Evolutionary conservation across 2,888 invertebrate genomes (phyloP).

Genomic region (Oasisia sp.): DNA sequence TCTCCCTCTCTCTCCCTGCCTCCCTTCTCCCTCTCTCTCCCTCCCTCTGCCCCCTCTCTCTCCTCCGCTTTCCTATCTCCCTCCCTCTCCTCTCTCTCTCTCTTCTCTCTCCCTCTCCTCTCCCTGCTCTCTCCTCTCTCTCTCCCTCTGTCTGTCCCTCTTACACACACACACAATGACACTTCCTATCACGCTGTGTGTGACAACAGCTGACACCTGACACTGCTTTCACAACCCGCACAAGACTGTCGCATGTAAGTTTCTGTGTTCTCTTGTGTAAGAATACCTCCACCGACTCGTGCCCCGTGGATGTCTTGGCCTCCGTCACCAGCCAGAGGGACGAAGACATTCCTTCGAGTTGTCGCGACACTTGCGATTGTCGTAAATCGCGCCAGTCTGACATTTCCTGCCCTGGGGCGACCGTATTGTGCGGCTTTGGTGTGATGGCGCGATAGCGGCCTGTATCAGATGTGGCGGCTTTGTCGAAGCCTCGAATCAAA

Average conservation of each 20-base stretch:
- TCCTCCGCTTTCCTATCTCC: too few relatives aligned
- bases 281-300: background rate
- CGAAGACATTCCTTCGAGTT: background rate
- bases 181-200: too few relatives aligned
- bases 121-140: too few relatives aligned
- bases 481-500: background rate
- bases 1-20: too few relatives aligned
- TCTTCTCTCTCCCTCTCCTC: too few relatives aligned
- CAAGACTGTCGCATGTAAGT: background rate
- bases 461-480: background rate
- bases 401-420: background rate
- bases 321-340: background rate
- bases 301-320: background rate
- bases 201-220: too few relatives aligned
- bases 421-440: background rate
- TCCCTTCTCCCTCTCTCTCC: too few relatives aligned
- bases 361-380: conserved; percentile 13
- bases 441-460: background rate
- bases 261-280: background rate
- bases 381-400: conserved; percentile 6
- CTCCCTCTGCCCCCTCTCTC: too few relatives aligned
- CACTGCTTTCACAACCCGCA: background rate
- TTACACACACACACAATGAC: too few relatives aligned
- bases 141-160: too few relatives aligned
- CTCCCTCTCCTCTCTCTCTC: too few relatives aligned